Base-by-base conservation (phyloP, 2,888 invertebrate genomes). In the Poecilus cupreus region DNA sequence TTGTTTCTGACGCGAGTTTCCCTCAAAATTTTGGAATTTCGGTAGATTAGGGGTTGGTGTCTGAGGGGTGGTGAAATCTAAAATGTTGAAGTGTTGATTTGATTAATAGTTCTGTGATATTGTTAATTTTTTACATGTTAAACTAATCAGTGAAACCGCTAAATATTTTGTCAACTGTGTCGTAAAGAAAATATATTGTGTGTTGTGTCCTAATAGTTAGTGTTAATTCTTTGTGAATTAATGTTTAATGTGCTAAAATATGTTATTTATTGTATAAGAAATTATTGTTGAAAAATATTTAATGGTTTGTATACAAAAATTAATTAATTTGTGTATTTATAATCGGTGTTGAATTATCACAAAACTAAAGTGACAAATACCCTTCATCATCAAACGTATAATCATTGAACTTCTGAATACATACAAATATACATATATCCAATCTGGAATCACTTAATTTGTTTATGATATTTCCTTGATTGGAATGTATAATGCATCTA, bases 21-120 rank as follows among this genome's bases (percentile, higher is more conserved):
- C 18, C 51, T 51, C 51, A 10, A 51, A 51, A 18, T 51, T 51
- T 51, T 18, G 8, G 13, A 51, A 51, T 18, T 51, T 51, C 43
- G 11, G 13, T 13, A 43, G 43, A n/a, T 11, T 51, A 13, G 13
- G 8, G 8, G 51, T 51, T 51, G 51, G 32, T 32, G 32, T 13
- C 18, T 18, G 51, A 51, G 51, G 51, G 51, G 18, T 32, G 51
- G 18, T 32, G 32, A 32, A 32, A 32, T 3, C 32, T 32, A 32
- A 32, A 32, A 5, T 6, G 32, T 16, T 51, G 1, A 51, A 51
- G 8, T 11, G 20, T 18, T 32, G 32, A 60, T 18, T 51, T 68
- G 16, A 18, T 32, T 37, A 18, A 68, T 18, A 68, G 64, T 37
- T 68, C 64, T 68, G 64, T 68, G 64, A 68, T 68, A 68, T 68